Evolutionary conservation across 2,113 vertebrate genomes (phyloP).

Genomic region (human): DNA sequence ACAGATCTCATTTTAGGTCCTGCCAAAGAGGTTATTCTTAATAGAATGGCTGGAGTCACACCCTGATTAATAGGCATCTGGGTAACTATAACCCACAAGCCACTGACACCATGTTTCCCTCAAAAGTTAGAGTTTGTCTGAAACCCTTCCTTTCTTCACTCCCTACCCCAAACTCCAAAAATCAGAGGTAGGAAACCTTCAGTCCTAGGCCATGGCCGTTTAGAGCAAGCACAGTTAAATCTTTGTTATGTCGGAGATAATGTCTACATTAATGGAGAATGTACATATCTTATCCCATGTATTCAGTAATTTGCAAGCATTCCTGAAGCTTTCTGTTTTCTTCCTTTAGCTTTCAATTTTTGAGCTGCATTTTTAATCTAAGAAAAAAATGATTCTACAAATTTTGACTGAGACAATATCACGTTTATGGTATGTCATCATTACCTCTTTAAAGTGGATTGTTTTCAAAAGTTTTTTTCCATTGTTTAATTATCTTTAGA

Average conservation of each 20-base stretch:
- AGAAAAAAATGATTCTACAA: neutral
- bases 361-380: neutral
- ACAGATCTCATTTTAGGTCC: conserved; percentile 43
- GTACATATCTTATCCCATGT: neutral
- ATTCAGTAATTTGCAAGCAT: neutral
- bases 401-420: neutral
- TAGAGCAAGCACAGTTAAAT: neutral
- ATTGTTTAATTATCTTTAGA: conserved; percentile 4
- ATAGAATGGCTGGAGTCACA: neutral
- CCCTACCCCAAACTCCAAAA: neutral
- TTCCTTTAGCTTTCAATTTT: conserved; percentile 38
- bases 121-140: neutral
- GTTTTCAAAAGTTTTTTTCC: conserved; percentile 13
- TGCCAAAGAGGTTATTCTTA: conserved; percentile 53
- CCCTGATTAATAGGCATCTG: conserved; percentile 28
- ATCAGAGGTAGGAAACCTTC: neutral
- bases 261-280: neutral
- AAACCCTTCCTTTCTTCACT: neutral
- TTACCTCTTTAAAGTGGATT: conserved; percentile 14
- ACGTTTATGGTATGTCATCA: neutral
- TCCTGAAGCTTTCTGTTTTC: neutral
- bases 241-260: neutral
- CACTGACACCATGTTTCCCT: neutral
- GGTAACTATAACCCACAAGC: conserved; percentile 32
- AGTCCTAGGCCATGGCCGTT: neutral